Evolutionary conservation across 2,113 vertebrate species (phyloP), one percentile per base, ranked within the genome.

Genomic region (Tamias sibiricus): DNA sequence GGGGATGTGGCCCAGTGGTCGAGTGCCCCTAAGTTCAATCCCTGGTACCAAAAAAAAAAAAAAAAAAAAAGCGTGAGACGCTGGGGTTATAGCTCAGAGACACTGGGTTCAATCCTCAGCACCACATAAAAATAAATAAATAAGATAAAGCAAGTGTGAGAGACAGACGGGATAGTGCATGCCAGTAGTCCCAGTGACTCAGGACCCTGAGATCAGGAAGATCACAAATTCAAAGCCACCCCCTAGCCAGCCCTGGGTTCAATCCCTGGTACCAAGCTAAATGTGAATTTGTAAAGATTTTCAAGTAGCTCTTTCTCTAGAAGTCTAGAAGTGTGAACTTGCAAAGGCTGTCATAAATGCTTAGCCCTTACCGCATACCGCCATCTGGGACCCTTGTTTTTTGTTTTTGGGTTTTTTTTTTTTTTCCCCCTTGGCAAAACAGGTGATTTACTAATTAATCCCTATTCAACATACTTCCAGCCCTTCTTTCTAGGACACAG

Each of bases 391-490:
- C 42, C 76, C 16, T 66, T 69, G 30, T 5, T 90, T 75, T 93
- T 80, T 87, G 68, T 88, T 24, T 52, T 19, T 54, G 54, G 20
- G 20, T 57, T 57, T 20, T 57, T 22, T 6, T 57, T 22, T 6
- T 16, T 19, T 19, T 19, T 30, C 40, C 76, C 32, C 40, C 76
- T 86, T 77, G 47, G 57, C 37, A 76, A 82, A 90, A 89, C 40
- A 64, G 42, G 6, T 85, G 35, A 91, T 72, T 89, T 93, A 91
- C 69, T 95, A 93, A 71, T 72, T 91, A 91, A 92, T 79, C 59
- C 17, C 82, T 40, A 52, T 81, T 89, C 79, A 85, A 6, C 37
- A 74, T 57, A 74, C 8, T 42, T 79, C 35, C 6, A 42, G n/a
- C 22, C 52, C 8, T 91, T 82, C 42, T 40, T 95, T 90, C 75